Percentiles rank a stretch among this genome's conserved stretches.
Evolutionary conservation across 2,888 invertebrate genomes (phyloP).

Genomic region (Pterostichus niger): DNA sequence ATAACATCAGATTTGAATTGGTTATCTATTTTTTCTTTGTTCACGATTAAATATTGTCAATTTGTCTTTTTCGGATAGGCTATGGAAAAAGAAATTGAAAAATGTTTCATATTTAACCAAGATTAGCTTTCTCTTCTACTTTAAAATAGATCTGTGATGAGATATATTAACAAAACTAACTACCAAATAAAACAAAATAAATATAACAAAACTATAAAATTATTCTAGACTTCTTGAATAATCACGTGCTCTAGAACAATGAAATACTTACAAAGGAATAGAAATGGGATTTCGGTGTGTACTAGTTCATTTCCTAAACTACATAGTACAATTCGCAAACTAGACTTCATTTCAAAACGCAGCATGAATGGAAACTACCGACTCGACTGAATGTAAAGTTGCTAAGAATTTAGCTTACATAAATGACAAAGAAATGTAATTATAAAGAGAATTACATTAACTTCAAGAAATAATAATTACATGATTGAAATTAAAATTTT

Average conservation of each 20-base stretch:
- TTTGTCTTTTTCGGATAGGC: no score
- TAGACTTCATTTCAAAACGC: conserved; percentile 17
- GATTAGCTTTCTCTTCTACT: no score
- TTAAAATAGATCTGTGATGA: no score
- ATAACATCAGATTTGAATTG: no score
- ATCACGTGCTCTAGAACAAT: not conserved
- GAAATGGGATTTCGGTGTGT: not conserved
- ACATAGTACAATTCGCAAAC: not conserved
- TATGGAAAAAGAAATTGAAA: no score
- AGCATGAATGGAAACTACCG: conserved; percentile 12
- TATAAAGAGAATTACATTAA: conserved; percentile 22
- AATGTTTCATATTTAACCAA: no score
- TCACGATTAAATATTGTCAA: no score
- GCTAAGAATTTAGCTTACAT: conserved; percentile 16
- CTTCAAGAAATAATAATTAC: conserved; percentile 19
- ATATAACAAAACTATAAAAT: not conserved
- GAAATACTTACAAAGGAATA: not conserved
- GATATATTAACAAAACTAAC: not conserved
- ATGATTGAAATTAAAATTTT: conserved; percentile 46
- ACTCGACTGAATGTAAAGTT: not conserved
- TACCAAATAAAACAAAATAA: not conserved
- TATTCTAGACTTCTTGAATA: not conserved
- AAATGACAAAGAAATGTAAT: conserved; percentile 40
- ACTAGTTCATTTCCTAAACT: conserved; percentile 1
- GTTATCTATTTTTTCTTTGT: no score